Percentiles rank a stretch among this genome's conserved stretches.
Conservation (phyloP, 2,113 vertebrate species). For the Corvus hawaiiensis region DNA sequence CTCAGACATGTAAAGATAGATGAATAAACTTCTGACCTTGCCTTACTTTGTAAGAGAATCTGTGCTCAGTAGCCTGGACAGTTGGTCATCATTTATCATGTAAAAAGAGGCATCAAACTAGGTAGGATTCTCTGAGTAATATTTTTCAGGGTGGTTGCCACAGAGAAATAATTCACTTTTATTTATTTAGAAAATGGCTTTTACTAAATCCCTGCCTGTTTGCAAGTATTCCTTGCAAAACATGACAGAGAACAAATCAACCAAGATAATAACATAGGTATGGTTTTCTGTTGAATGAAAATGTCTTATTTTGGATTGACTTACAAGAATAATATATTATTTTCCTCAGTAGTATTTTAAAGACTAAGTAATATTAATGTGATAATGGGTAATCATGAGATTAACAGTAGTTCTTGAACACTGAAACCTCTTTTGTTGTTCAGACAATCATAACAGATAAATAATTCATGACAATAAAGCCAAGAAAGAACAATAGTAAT, state of each 20-base stretch:
- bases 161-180: slow-evolving; percentile 3
- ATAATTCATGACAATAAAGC: neutral
- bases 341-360: neutral
- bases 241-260: neutral
- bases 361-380: neutral
- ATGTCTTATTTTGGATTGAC: neutral
- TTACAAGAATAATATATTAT: neutral
- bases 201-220: neutral
- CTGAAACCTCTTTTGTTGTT: neutral
- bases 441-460: neutral
- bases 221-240: neutral
- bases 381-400: neutral
- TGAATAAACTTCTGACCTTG: slow-evolving; percentile 5
- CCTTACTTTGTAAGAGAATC: neutral
- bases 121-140: neutral
- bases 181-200: slow-evolving; percentile 5
- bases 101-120: neutral
- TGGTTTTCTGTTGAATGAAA: neutral
- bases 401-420: neutral
- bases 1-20: neutral
- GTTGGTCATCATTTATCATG: neutral
- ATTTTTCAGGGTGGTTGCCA: neutral
- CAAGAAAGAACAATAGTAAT: neutral
- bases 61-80: neutral
- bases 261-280: neutral